Evolutionary conservation across 2,113 vertebrate genomes (phyloP).

Genomic region (Phaethon lepturus): DNA sequence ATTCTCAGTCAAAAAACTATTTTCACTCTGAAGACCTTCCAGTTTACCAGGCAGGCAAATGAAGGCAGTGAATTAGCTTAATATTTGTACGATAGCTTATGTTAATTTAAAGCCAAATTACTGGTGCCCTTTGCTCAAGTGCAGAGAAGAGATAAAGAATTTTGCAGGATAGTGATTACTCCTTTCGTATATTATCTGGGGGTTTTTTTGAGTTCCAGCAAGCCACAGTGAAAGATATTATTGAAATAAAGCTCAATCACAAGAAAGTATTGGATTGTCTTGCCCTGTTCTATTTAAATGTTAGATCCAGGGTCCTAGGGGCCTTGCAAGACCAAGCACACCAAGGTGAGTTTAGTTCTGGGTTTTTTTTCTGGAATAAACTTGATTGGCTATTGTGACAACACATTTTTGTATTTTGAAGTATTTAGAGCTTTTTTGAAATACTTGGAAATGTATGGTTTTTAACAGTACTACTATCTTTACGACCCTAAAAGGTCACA

Average conservation of each 20-base stretch:
- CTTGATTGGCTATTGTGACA: neutral
- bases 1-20: neutral
- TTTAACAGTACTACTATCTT: neutral
- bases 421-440: neutral
- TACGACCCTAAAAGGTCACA: slow-evolving; percentile 5
- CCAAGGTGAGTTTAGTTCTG: neutral
- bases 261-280: neutral
- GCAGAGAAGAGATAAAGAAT: neutral
- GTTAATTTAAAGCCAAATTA: neutral
- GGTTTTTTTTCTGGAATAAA: neutral
- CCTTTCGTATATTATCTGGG: neutral
- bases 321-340: neutral
- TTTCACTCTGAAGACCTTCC: neutral
- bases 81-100: neutral
- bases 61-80: neutral
- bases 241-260: neutral
- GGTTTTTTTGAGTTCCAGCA: neutral
- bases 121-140: neutral
- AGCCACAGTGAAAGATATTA: neutral
- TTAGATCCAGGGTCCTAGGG: neutral
- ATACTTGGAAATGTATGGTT: neutral
- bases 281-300: neutral
- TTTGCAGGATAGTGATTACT: fast-evolving
- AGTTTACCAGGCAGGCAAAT: neutral
- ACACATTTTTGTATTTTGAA: neutral